Evolutionary conservation across 1,140 invertebrate species (phyloP).

Genomic region (Ruditapes philippinarum): DNA sequence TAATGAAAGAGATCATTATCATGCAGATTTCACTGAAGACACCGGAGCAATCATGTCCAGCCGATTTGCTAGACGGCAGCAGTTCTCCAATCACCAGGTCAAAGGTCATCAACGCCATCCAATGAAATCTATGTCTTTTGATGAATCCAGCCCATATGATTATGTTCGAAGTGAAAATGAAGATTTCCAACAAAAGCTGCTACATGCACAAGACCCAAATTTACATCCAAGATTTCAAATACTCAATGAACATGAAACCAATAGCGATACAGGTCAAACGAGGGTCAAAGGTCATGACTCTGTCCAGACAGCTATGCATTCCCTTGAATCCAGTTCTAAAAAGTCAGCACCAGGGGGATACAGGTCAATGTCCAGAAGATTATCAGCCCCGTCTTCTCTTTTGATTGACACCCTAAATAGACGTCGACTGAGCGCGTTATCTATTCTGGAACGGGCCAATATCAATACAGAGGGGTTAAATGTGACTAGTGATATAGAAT

Average conservation of each 20-base stretch:
- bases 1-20: neutral
- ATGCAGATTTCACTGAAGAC: neutral
- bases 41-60: neutral
- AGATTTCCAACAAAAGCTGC: neutral
- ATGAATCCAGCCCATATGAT: slow-evolving; percentile 25
- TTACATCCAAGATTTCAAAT: neutral
- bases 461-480: slow-evolving; percentile 51
- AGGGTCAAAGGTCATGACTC: neutral
- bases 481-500: slow-evolving; percentile 46
- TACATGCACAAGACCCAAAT: neutral
- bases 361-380: slow-evolving; percentile 8
- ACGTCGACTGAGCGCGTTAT: slow-evolving; percentile 55
- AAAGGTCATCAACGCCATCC: neutral
- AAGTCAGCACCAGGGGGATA: neutral
- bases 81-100: neutral
- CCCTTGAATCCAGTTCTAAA: neutral
- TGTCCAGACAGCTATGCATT: slow-evolving; percentile 5
- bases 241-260: slow-evolving; percentile 31
- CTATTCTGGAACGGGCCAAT: slow-evolving; percentile 54
- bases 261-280: neutral
- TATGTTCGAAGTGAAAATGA: slow-evolving; percentile 31
- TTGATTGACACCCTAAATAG: slow-evolving; percentile 18
- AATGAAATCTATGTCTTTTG: slow-evolving; percentile 58
- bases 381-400: slow-evolving; percentile 29
- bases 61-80: slow-evolving; percentile 7